Evolutionary conservation across 1,140 invertebrate genomes (phyloP), one percentile per base, ranked within the genome.

Genomic region (Achroia grisella): DNA sequence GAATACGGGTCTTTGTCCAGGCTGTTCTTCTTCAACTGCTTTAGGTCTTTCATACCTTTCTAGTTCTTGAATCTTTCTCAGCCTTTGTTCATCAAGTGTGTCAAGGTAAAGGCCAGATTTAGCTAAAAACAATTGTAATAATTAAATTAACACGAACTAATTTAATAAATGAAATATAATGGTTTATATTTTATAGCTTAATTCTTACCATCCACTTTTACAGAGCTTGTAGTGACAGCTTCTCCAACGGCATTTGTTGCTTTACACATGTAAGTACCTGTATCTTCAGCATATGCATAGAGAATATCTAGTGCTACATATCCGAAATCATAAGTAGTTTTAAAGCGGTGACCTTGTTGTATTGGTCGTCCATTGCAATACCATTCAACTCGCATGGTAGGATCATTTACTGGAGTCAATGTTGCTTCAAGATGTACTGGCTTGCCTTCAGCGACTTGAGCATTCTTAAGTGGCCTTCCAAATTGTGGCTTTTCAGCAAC

Each of bases 381-480:
- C 97, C 97, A 98, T 86, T 98, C 96, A 12, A 99, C 95, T 47
- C 93, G 91, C 94, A 98, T 96, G 0, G 95, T 96, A 4, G 95
- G 94, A 86, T 99, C 97, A 74, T 97, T 97, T 0, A 97, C 95
- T 0, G 97, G 97, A 6, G 96, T 95, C 4, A 99, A 82, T 3
- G 95, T 97, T 10, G 96, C 97, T 87, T 99, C 97, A 67, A 99
- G 89, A 87, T 99, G 97, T 49, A 96, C 95, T 28, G 92, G 93
- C 54, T 93, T 90, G n/a, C 96, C 95, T 86, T 98, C 97, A 17
- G 90, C 88, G 3, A 96, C 87, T 64, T 94, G 91, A 55, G 92
- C 94, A 65, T 95, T 97, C 64, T 94, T 94, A 50, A 97, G 78
- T n/a, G 94, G 93, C 56, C 94, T 89, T 36, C 94, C 95, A 68